Evolutionary conservation across 2,888 invertebrate species (phyloP).

Genomic region (Acanthopleura granulata): DNA sequence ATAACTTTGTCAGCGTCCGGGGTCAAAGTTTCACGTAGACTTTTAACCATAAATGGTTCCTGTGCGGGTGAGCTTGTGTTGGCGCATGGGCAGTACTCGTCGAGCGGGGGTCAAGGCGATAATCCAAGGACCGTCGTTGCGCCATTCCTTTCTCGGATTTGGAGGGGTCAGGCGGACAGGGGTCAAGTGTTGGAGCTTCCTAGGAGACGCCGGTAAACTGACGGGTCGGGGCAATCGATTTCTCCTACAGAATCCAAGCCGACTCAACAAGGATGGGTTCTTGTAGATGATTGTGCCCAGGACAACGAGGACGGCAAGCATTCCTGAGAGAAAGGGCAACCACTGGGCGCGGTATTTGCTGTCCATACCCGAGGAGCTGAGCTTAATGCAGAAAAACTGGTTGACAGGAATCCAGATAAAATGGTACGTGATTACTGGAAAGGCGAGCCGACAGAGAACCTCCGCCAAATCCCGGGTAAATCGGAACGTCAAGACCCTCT

Average conservation of each 20-base stretch:
- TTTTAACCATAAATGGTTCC: constrained; percentile 8
- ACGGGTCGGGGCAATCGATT: neutral
- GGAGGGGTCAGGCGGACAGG: neutral
- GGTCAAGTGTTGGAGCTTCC: neutral
- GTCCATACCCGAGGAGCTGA: constrained; percentile 9
- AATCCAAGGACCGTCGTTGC: constrained; percentile 1
- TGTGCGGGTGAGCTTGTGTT: neutral
- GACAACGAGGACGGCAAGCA: neutral
- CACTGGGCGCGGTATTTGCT: constrained; percentile 5
- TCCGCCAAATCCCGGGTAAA: constrained; percentile 1
- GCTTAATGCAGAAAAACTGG: constrained; percentile 1
- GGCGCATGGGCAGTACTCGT: constrained; percentile 12
- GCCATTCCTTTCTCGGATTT: neutral
- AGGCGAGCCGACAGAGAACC: neutral
- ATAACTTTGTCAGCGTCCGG: no score
- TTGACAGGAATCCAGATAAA: constrained; percentile 9
- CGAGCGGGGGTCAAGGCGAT: neutral
- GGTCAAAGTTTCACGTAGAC: no score
- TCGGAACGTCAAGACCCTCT: neutral
- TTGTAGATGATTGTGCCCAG: neutral
- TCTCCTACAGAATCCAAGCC: neutral
- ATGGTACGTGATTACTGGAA: neutral
- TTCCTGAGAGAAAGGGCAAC: constrained; percentile 5
- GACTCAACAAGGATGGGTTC: neutral
- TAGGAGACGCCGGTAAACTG: neutral